Evolutionary conservation across 1,140 invertebrate species (phyloP), one percentile per base, ranked within the genome.

Genomic region (Panulirus ornatus): DNA sequence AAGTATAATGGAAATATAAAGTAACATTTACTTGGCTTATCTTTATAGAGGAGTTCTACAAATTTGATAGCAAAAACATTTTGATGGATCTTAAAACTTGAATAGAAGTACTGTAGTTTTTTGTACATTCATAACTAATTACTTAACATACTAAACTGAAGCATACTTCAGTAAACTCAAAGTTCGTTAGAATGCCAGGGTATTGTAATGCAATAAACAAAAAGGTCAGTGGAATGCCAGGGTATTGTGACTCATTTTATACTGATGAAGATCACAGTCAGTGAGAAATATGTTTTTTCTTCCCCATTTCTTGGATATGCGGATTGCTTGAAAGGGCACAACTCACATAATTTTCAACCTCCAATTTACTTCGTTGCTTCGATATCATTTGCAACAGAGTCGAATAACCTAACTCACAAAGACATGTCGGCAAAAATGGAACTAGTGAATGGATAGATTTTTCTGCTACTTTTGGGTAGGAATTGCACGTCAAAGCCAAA

Each of bases 391-490:
- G 0, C 70, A 73, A 73, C 27, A 73, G 19, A 0, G 70, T 34
- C 34, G 14, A 73, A 73, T 16, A 73, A 27, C 70, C 70, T 73
- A 27, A 73, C 70, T 73, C 70, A 73, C 70, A 36, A 34, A 73
- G 27, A 40, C 34, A 73, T 73, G 27, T 73, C 2, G 2, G 19
- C 70, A 36, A 0, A 73, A 34, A 36, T 40, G 70, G 70, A 73
- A 73, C n/a, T 0, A 73, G 34, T 73, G 0, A 0, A 34, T 19
- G n/a, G 19, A 73, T 73, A 73, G 70, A 0, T 36, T 14, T 73
- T 73, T 73, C 38, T 73, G n/a, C 30, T 6, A 73, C 30, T 14
- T 73, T 73, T 30, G 22, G 2, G 1, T 70, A 73, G 27, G 70
- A 71, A 71, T 71, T 19, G 70, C 70, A 34, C 70, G 34, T 73